Evolutionary conservation across 2,113 vertebrate genomes (phyloP), one percentile per base, ranked within the genome.

Genomic region (Pelodiscus sinensis): DNA sequence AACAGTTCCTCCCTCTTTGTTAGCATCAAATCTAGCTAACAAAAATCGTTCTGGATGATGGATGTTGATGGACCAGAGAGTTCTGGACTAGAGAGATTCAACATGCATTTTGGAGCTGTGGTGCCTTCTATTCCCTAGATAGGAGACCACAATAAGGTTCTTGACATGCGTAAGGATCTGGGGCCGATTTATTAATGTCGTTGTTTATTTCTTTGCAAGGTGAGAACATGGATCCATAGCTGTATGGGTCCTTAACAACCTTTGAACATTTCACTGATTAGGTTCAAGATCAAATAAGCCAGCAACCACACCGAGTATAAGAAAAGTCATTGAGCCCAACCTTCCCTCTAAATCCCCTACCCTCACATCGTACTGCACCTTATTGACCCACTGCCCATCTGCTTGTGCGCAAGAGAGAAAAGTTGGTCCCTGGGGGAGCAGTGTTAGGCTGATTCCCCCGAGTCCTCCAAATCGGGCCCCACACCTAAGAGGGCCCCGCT

Each of bases 261-360:
- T 82, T 60, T 88, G 56, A 88, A 57, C 92, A 79, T 65, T 73
- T 31, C 85, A 44, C 8, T 35, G 38, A 75, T 44, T 35, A 75
- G 5, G 5, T 24, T 35, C 35, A 75, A 44, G 71, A 75, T 44
- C 21, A 73, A 73, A 24, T 24, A 75, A 75, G 19, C 71, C 38
- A 22, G n/a, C 68, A 38, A 75, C 19, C 12, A 75, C 11, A 12
- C 6, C 24, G 35, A 44, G 9, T 0, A 16, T n/a, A 68, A 2
- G 29, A 83, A 21, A 44, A 35, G 54, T 19, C 79, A 18, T 81
- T 82, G 38, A 84, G 54, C 27, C 55, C 88, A 31, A 24, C 9
- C 3, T 73, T 79, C 29, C 31, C 62, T 18, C 50, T 44, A 57
- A 60, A 54, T n/a, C 65, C 25, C 68, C 51, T 44, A 44, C 19